Percentiles rank a stretch among this genome's conserved stretches.
These are phyloP conservation scores for Bursaphelenchus okinawaensis DNA, from an alignment of 2,888 invertebrate species.

Conservation along the genomic window DNA sequence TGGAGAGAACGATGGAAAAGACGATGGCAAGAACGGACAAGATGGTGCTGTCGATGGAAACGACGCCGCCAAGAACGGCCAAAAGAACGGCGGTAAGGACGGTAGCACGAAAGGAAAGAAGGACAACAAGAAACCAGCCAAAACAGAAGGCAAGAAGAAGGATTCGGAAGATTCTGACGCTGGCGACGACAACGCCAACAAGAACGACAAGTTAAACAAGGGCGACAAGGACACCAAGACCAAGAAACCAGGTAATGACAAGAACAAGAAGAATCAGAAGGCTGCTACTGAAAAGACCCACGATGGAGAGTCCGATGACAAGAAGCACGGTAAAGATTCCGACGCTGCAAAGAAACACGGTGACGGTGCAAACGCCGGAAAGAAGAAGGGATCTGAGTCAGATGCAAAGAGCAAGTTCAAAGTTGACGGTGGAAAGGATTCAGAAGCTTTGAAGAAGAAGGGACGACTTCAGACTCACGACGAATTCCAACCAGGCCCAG, in stretches of 20 bases:
- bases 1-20: constrained; percentile 12
- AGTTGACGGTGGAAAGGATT: not conserved
- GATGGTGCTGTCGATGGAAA: constrained; percentile 6
- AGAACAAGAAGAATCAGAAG: not conserved
- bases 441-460: not conserved
- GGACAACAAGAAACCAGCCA: too few species aligned
- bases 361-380: not conserved
- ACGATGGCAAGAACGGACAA: constrained; percentile 1
- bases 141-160: not conserved
- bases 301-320: constrained; percentile 1
- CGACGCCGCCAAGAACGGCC: not conserved
- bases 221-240: not conserved
- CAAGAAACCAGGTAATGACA: not conserved
- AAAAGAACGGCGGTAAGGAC: not conserved
- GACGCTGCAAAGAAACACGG: too few species aligned
- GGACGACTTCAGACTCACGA: not conserved
- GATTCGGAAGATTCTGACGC: not conserved
- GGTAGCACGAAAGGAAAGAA: constrained; percentile 3
- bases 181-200: too few species aligned
- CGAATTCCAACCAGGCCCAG: not conserved
- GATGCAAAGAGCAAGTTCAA: too few species aligned
- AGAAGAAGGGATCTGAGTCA: too few species aligned
- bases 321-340: not conserved
- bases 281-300: not conserved
- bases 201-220: not conserved